Evolutionary conservation across 2,797 vertebrate species (phyloP), one percentile per base, ranked within the genome.

Genomic region (Poecilia gillii): DNA sequence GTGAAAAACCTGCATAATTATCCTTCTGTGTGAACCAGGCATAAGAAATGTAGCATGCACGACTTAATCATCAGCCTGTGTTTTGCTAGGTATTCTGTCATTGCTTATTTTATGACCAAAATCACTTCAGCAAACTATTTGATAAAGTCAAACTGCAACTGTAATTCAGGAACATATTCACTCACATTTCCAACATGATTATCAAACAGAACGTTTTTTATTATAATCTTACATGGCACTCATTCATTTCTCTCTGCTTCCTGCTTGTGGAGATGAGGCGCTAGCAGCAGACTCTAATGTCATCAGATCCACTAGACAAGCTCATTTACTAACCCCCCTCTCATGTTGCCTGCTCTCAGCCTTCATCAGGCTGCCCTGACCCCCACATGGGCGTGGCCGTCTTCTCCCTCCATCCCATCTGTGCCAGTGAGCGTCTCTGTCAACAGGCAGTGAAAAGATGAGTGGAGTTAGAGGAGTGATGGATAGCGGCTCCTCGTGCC

Each of bases 401-500:
- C 77, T 49, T 51, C 81, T 23, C 81, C 57, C 76, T 85, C 73
- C 72, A 49, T 82, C 72, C 73, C 36, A 11, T 76, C 83, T 74
- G 85, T 12, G 76, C 47, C 83, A 80, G 64, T 47, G 83, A 86
- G 80, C 75, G 53, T 90, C 88, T 91, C 76, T 73, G 84, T 53
- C 72, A 76, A 85, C 85, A 80, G 86, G 85, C 84, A 79, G 89
- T n/a, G 78, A 82, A 76, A 80, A 86, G 84, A 82, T 73, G 78
- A 46, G 81, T 45, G 53, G 73, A 85, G 87, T 77, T 77, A 72
- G 43, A 14, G 9, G 72, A 76, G 86, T 94, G 94, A 96, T 94
- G 89, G 92, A 94, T 94, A 84, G 84, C 82, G 47, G 16, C 80
- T 90, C 87, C 88, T 86, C 55, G 2, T 78, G 84, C 85, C 79